Base-by-base conservation (phyloP, 2,888 invertebrate genomes). In the Catotricha subobsoleta region DNA sequence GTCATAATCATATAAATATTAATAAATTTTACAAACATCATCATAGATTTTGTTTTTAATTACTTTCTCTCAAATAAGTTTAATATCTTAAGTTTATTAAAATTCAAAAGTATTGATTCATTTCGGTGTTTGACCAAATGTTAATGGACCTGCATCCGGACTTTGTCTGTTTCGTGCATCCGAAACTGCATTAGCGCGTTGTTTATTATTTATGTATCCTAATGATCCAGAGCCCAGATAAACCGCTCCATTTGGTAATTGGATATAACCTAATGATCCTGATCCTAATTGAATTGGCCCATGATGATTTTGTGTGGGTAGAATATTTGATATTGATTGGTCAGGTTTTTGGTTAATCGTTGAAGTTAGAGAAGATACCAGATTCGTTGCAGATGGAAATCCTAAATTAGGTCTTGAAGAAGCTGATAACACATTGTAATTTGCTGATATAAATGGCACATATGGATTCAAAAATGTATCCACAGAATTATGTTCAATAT, bases 191-290 rank as follows among this genome's bases (percentile, higher is more conserved):
- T 45, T 27, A 4, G 20, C 34, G 13, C 42, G 42, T 45, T 61
- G 56, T 40, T 57, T 53, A 3, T 52, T 54, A 44, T 59, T 62
- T 4, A 60, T 54, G 41, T 60, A 64, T 18, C 61, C 62, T 38
- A 64, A 44, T 2, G 62, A 61, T 2, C 64, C 64, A 2, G 64
- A 64, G 10, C 64, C 64, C 31, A 64, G 44, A 29, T 57, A 59
- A 6, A 64, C 52, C 41, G 54, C 58, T 15, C 64, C 64, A 43
- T 61, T 62, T 35, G 61, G 51, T 29, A 59, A 45, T 1, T 56
- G 55, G 4, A 63, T 57, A 41, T 57, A 62, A 3, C 64, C 64
- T 38, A 64, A 46, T 4, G 60, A 57, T 0, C 64, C 64, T 0
- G 64, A 64, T 2, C 64, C 64, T 37, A 64, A 38, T 3, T 64